Evolutionary conservation across 1,140 invertebrate genomes (phyloP), one percentile per base, ranked within the genome.

Genomic region (Ladona fulva): DNA sequence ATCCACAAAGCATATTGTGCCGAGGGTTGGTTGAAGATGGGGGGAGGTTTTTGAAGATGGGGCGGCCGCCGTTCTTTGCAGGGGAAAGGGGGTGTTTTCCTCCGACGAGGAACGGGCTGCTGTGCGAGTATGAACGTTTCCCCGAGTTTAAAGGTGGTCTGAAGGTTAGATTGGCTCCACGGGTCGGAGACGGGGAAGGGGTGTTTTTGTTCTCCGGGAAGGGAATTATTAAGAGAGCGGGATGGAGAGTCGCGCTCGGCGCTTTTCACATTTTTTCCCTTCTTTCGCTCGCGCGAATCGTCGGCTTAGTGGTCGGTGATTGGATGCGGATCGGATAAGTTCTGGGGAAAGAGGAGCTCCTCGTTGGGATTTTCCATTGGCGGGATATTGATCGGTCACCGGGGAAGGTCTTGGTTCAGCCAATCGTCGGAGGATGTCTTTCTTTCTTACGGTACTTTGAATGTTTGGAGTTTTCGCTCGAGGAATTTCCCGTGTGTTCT

Each of bases 21-120:
- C 74, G 79, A n/a, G n/a, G n/a, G n/a, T n/a, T n/a, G n/a, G n/a
- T n/a, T n/a, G n/a, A n/a, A n/a, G n/a, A n/a, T n/a, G n/a, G n/a
- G 78, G 78, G 44, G 75, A 42, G 42, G 24, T 37, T 59, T n/a
- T 25, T 74, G 78, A 77, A 44, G 52, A 19, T 19, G 29, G 77
- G 74, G 16, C n/a, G n/a, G n/a, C n/a, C n/a, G n/a, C n/a, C n/a
- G n/a, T n/a, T n/a, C n/a, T n/a, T n/a, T n/a, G n/a, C n/a, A 42
- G 78, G 22, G 19, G 22, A 77, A 52, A 77, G 74, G 73, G 74
- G 44, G 59, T 59, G 29, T 11, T 10, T 10, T 29, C 0, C 24
- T 24, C 42, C 22, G 37, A 25, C 22, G 37, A n/a, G 66, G 42
- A 75, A 37, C 22, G 42, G 73, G 77, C 25, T 75, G 59, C 10